Percentiles rank a stretch among this genome's conserved stretches.
These are phyloP conservation scores for Urocitellus parryii DNA, from an alignment of 2,113 vertebrate genomes.

Conservation along the genomic window DNA sequence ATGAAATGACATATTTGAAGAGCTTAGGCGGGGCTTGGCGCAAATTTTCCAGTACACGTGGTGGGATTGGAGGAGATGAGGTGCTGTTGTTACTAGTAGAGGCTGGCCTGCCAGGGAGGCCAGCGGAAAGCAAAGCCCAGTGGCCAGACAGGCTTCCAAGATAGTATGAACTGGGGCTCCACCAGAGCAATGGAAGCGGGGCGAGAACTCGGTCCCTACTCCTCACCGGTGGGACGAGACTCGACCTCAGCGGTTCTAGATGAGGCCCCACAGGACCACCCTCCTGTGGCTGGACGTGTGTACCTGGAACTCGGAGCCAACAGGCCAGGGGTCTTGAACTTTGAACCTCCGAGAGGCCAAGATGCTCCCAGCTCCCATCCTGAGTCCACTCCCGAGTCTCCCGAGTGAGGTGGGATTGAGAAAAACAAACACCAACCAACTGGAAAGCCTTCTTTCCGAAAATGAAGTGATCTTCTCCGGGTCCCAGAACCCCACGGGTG, in stretches of 20 bases:
- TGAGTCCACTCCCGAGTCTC: not conserved
- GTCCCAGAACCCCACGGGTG: not conserved
- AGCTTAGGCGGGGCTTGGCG: accelerated
- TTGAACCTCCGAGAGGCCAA: accelerated
- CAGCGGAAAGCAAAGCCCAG: not conserved
- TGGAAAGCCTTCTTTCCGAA: too few species aligned
- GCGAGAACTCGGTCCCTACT: accelerated
- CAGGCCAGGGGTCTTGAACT: too few species aligned
- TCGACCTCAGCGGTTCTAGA: not conserved
- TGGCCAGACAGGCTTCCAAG: not conserved
- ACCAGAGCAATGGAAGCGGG: not conserved
- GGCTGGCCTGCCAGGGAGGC: not conserved
- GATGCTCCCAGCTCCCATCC: too few species aligned
- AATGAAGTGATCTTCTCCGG: not conserved
- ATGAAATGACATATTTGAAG: not conserved
- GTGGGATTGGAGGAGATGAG: not conserved
- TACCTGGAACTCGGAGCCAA: not conserved
- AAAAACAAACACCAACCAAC: not conserved
- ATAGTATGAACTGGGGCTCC: not conserved
- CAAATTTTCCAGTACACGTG: accelerated
- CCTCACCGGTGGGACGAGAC: not conserved
- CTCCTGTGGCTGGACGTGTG: accelerated
- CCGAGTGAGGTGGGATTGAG: accelerated
- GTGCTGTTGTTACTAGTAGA: not conserved
- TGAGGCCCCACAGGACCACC: not conserved